Evolutionary conservation across 1,140 invertebrate species (phyloP).

Genomic region (Babylonia areolata): DNA sequence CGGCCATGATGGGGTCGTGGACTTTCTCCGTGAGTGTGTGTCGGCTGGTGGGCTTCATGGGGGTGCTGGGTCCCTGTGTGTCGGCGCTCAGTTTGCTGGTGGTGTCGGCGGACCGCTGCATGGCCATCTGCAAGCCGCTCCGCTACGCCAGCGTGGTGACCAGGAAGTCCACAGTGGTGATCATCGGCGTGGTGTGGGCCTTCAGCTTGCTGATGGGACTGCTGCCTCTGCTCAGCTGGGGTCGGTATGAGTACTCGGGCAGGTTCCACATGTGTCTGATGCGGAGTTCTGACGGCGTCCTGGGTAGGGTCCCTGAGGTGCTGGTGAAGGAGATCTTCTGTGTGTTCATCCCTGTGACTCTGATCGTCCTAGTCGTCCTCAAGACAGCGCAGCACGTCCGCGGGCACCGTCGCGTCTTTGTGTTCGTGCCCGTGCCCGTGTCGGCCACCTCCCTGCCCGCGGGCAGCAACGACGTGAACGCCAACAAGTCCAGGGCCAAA

Average conservation of each 20-base stretch:
- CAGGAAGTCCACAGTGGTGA: neutral
- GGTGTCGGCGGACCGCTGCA: slow-evolving; percentile 48
- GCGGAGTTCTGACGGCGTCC: neutral
- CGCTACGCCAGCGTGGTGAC: slow-evolving; percentile 46
- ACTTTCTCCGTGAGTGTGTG: slow-evolving; percentile 36
- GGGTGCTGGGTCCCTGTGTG: slow-evolving; percentile 39
- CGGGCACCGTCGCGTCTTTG: slow-evolving; percentile 49
- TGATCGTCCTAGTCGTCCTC: slow-evolving; percentile 37
- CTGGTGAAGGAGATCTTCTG: slow-evolving; percentile 44
- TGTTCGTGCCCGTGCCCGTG: slow-evolving; percentile 38
- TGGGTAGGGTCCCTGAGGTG: neutral
- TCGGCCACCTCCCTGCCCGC: neutral
- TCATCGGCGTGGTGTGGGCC: slow-evolving; percentile 41
- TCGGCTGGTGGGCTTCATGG: slow-evolving; percentile 35
- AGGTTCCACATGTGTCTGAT: slow-evolving; percentile 31
- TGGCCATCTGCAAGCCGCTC: slow-evolving; percentile 51
- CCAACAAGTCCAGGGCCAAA: slow-evolving; percentile 26
- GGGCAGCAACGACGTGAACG: neutral
- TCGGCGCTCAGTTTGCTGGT: slow-evolving; percentile 46
- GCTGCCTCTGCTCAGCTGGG: slow-evolving; percentile 35
- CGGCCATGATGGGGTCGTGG: slow-evolving; percentile 20
- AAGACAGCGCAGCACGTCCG: slow-evolving; percentile 43
- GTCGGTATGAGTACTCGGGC: slow-evolving; percentile 24
- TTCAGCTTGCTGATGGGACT: slow-evolving; percentile 34
- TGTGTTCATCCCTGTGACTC: slow-evolving; percentile 38